Conservation (phyloP, 2,797 vertebrate genomes). For the Tokudaia tokunoshimensis region DNA sequence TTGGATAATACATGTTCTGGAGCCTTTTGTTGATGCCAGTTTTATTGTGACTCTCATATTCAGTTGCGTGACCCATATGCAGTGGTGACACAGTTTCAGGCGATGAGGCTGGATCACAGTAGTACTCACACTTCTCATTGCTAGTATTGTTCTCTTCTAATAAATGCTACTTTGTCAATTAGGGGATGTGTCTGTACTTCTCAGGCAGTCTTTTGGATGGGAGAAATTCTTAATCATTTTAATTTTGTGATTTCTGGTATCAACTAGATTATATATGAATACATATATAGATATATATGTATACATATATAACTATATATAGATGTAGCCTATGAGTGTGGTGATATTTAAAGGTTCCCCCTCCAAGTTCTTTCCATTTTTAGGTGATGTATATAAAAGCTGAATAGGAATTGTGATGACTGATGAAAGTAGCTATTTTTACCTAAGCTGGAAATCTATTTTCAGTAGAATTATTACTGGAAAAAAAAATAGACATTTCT, state of each 20-base stretch:
- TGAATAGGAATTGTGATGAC: conserved; percentile 70
- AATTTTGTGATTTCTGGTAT: conserved; percentile 10
- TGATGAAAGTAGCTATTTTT: conserved; percentile 82
- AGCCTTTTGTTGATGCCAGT: not conserved
- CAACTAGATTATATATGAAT: conserved; percentile 5
- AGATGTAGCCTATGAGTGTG: conserved; percentile 34
- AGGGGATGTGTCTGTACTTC: conserved; percentile 49
- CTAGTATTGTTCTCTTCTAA: conserved; percentile 43
- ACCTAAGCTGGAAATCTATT: conserved; percentile 82
- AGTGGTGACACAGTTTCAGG: not conserved
- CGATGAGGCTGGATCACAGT: conserved; percentile 41
- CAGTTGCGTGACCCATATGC: not conserved
- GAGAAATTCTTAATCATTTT: not conserved
- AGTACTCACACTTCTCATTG: conserved; percentile 66
- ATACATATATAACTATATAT: not conserved
- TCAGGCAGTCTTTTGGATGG: conserved; percentile 18
- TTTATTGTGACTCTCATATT: not conserved
- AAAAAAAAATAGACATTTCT: conserved; percentile 78
- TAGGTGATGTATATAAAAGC: conserved; percentile 60
- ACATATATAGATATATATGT: no score
- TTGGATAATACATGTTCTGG: not conserved
- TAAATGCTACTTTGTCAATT: conserved; percentile 46
- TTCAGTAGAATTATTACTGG: conserved; percentile 80
- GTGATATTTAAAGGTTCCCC: conserved; percentile 35
- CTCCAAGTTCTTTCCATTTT: conserved; percentile 54